phyloP scores from a whole-genome alignment of 1,140 invertebrate species.

The Apis laboriosa region DNA sequence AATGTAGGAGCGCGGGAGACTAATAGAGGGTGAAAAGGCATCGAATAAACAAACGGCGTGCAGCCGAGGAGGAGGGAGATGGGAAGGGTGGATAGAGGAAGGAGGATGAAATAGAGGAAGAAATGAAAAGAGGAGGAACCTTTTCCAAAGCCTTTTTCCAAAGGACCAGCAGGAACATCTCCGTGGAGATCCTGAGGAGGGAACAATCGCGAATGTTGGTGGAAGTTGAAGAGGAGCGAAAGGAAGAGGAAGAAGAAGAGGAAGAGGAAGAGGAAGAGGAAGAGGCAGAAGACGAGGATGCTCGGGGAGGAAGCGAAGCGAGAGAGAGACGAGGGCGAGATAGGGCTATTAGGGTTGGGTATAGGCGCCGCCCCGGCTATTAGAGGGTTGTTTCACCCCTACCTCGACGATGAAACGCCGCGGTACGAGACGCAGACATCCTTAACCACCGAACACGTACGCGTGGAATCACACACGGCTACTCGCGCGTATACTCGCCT shows the following conservation, averaged over 20 bases:
- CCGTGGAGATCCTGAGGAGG: too few species aligned
- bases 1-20: constrained; percentile 79
- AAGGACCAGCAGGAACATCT: too few species aligned
- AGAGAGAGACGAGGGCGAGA: constrained; percentile 73
- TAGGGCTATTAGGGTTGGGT: constrained; percentile 80
- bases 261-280: not conserved
- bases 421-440: constrained; percentile 39
- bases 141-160: too few species aligned
- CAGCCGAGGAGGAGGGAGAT: constrained; percentile 38
- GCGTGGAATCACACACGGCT: not conserved
- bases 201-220: too few species aligned
- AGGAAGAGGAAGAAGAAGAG: not conserved
- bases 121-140: constrained; percentile 16
- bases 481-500: constrained; percentile 53
- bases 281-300: constrained; percentile 41
- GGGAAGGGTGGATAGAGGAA: not conserved
- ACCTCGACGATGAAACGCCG: constrained; percentile 67
- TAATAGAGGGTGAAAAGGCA: constrained; percentile 82
- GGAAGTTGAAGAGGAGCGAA: too few species aligned
- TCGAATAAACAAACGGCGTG: constrained; percentile 80
- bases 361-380: constrained; percentile 80
- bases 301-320: constrained; percentile 56
- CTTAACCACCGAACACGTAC: not conserved
- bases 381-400: constrained; percentile 78
- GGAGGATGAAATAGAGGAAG: not conserved